Conservation (phyloP, 2,113 vertebrate genomes). For the Neotragus pygmaeus region DNA sequence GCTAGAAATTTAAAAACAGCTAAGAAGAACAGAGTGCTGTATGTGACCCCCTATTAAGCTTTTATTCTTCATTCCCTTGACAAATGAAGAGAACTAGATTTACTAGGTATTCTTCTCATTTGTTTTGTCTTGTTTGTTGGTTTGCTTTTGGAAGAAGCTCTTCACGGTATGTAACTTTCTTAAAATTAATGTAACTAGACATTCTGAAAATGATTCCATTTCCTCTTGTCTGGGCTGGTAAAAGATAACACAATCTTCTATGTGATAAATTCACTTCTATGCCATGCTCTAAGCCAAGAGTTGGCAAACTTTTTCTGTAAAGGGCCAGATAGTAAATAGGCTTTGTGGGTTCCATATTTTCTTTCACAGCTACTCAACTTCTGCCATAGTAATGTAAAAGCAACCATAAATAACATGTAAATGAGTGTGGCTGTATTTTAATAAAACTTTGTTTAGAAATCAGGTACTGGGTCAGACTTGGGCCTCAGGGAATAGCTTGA, state of each 20-base stretch:
- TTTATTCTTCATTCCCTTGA: not conserved
- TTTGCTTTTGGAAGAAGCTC: not conserved
- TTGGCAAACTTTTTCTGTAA: not conserved
- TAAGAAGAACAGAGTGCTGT: not conserved
- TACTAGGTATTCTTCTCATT: not conserved
- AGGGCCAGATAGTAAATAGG: not conserved
- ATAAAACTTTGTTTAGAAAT: not conserved
- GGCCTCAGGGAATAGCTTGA: not conserved
- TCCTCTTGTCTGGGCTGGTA: not conserved
- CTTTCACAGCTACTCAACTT: not conserved
- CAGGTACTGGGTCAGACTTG: not conserved
- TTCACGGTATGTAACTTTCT: not conserved
- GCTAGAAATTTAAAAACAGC: not conserved
- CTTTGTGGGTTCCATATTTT: not conserved
- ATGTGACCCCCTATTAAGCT: not conserved
- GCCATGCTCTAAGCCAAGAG: not conserved
- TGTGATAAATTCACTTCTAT: not conserved
- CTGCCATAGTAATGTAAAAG: not conserved
- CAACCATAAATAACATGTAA: not conserved
- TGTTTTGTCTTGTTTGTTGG: not conserved
- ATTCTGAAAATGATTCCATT: not conserved
- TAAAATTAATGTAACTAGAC: not conserved
- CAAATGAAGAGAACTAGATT: not conserved
- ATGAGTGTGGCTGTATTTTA: not conserved
- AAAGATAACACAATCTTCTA: not conserved